Percentiles rank a stretch among this genome's conserved stretches.
Conservation (phyloP, 2,797 vertebrate genomes). For the Oreochromis grahami region DNA sequence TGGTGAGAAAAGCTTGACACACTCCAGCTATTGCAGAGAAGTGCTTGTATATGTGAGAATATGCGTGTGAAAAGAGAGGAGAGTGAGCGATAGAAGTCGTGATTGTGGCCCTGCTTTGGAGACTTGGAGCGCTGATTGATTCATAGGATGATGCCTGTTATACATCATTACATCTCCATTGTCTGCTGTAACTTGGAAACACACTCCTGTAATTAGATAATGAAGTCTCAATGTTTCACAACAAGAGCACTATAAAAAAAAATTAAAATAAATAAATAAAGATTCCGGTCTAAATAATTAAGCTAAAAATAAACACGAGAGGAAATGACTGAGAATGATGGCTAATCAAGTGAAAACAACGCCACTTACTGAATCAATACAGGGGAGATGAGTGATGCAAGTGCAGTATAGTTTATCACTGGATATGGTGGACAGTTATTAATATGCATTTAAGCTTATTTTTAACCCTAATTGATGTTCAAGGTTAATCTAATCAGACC, state of each 20-base stretch:
- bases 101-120: conserved; percentile 13
- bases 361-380: conserved; percentile 41
- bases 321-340: conserved; percentile 47
- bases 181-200: conserved; percentile 52
- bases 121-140: conserved; percentile 52
- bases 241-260: conserved; percentile 21
- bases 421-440: conserved; percentile 62
- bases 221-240: conserved; percentile 50
- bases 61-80: neutral
- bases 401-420: conserved; percentile 19
- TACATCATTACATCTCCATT: conserved; percentile 60
- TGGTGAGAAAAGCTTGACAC: conserved; percentile 40
- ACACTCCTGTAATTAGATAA: conserved; percentile 64
- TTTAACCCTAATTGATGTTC: conserved; percentile 81
- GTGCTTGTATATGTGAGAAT: neutral
- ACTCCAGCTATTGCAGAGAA: conserved; percentile 3
- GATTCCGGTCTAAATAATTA: conserved; percentile 50
- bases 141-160: conserved; percentile 42
- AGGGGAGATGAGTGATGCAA: conserved; percentile 9
- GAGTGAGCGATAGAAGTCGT: neutral
- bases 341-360: conserved; percentile 51
- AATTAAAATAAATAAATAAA: neutral
- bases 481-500: conserved; percentile 87
- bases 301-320: conserved; percentile 47
- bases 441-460: conserved; percentile 77